Evolutionary conservation across 2,113 vertebrate species (phyloP), one percentile per base, ranked within the genome.

Genomic region (Cebus imitator): DNA sequence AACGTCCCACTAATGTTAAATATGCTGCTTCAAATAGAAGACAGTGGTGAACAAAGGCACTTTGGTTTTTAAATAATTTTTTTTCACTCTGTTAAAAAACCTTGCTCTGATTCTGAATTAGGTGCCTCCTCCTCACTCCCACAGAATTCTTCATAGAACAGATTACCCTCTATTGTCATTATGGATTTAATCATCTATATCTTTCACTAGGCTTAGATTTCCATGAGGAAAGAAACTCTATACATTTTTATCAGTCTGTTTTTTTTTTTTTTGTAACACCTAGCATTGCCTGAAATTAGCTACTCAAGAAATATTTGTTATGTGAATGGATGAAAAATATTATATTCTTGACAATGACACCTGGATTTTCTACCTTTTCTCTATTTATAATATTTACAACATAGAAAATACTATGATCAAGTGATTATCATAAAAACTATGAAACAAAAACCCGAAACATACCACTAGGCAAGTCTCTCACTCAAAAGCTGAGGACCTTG

Each of bases 21-120:
- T 55, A 75, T 6, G 2, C 20, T 79, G n/a, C 70, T 96, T 66
- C 57, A 73, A 80, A 90, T 40, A 58, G 30, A 84, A 73, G 70
- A 52, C 27, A 30, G 20, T 64, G 73, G 14, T 57, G 40, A 93
- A 13, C 80, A 94, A 88, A 92, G 72, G 8, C 20, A 84, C 18
- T 50, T 57, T 16, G 11, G 35, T 5, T 91, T 96, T 88, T 94
- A 73, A 94, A 92, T 90, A 81, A 57, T 81, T 64, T 30, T 75
- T 86, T 82, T 76, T 3, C 75, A 52, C 23, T 80, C 35, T 68
- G 75, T 85, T 94, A 17, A 13, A 73, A 91, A 86, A 75, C 2
- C 50, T 85, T 35, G 48, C 61, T 86, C 90, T 87, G 55, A 40
- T 35, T 61, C 55, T 68, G 25, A 35, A 3, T 45, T 87, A 90